These are phyloP conservation scores for Tetrax tetrax DNA, from an alignment of 2,113 vertebrate genomes.

Conservation along the genomic window DNA sequence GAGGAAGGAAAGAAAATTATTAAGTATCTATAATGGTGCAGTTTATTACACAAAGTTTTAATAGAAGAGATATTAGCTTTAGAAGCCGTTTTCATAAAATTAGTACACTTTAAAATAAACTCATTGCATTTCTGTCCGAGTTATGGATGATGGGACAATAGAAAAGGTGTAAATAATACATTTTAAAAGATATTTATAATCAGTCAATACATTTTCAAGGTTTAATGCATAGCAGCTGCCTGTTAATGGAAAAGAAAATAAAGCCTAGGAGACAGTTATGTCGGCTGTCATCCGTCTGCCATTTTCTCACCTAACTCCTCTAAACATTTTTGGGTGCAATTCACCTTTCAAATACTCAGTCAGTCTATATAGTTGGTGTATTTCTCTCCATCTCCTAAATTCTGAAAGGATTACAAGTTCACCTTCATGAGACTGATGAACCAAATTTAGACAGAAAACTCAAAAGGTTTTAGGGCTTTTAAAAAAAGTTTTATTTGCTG, in stretches of 20 bases:
- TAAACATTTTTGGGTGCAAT: neutral
- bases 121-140: neutral
- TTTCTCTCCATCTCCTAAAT: neutral
- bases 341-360: neutral
- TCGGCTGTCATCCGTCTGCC: neutral
- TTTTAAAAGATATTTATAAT: neutral
- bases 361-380: neutral
- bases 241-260: neutral
- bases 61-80: neutral
- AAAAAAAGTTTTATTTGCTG: neutral
- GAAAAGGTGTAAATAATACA: neutral
- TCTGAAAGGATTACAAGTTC: neutral
- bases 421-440: neutral
- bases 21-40: neutral
- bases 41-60: neutral
- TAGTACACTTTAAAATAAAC: neutral
- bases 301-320: neutral
- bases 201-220: neutral
- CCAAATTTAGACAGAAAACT: neutral
- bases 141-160: neutral
- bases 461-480: neutral
- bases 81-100: neutral
- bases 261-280: neutral
- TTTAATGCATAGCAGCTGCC: neutral
- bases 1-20: neutral